A percentile compares a stretch with the other conserved stretches of the same genome.
phyloP scores from a whole-genome alignment of 2,797 vertebrate genomes.

The Gymnocypris eckloni region DNA sequence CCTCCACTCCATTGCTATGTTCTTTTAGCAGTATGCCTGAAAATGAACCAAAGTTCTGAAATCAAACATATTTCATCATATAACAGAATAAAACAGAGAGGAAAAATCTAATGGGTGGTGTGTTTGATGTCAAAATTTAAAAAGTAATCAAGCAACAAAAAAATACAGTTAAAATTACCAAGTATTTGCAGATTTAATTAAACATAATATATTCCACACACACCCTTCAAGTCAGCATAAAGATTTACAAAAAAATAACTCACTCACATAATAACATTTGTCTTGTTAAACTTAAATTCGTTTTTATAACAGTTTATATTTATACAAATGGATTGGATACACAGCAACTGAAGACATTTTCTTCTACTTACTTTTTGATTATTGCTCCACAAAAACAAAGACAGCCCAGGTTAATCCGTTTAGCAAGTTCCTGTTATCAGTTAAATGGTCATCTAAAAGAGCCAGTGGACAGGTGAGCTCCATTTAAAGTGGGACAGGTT shows the following conservation, averaged over 20 bases:
- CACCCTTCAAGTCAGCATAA: neutral
- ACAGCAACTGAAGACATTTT: neutral
- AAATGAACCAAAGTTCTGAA: neutral
- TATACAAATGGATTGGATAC: neutral
- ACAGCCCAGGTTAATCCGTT: neutral
- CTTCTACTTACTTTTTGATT: constrained; percentile 19
- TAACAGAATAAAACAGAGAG: neutral
- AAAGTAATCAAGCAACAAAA: neutral
- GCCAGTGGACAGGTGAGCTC: neutral
- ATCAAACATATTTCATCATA: neutral
- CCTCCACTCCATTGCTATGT: constrained; percentile 32
- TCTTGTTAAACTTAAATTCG: neutral
- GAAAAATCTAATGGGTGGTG: neutral
- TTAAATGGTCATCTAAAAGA: neutral
- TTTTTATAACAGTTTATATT: neutral
- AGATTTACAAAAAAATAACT: neutral
- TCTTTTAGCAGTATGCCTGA: neutral
- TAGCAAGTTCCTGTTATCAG: neutral
- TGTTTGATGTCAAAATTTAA: neutral
- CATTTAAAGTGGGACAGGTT: neutral
- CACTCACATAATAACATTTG: neutral
- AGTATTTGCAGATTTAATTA: neutral
- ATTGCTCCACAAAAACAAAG: neutral
- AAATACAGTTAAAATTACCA: neutral
- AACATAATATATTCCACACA: neutral